These are phyloP conservation scores for Dreissena rostriformis DNA, from an alignment of 1,140 invertebrate species.

Conservation along the genomic window DNA sequence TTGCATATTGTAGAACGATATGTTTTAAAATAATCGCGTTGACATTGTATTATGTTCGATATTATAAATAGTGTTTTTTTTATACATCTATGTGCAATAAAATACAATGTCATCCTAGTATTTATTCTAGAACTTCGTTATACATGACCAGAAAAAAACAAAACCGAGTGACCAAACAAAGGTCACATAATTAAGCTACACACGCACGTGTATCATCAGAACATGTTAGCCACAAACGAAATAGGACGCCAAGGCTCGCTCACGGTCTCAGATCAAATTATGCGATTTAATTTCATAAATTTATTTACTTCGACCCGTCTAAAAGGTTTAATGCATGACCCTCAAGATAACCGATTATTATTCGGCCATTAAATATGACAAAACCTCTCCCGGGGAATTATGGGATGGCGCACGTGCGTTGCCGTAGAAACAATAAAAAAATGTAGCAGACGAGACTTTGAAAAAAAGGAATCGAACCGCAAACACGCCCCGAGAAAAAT, in stretches of 20 bases:
- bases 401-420: constrained; percentile 41
- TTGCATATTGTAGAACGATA: too few relatives aligned
- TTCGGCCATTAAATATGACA: constrained; percentile 31
- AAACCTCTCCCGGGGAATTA: constrained; percentile 23
- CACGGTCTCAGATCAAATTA: background rate
- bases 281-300: constrained; percentile 8
- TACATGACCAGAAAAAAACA: too few relatives aligned
- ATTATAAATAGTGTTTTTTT: too few relatives aligned
- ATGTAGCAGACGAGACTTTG: constrained; percentile 2
- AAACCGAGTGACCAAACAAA: too few relatives aligned
- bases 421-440: constrained; percentile 13
- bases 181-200: too few relatives aligned
- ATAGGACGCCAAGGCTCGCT: background rate
- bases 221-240: background rate
- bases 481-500: constrained; percentile 12
- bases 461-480: constrained; percentile 4
- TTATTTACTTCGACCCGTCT: background rate
- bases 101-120: too few relatives aligned
- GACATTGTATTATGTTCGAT: too few relatives aligned
- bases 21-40: too few relatives aligned
- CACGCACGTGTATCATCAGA: too few relatives aligned
- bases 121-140: too few relatives aligned
- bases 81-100: too few relatives aligned
- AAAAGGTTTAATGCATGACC: background rate
- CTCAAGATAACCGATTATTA: constrained; percentile 32